These are phyloP conservation scores for Idaea dimidiata DNA, from an alignment of 2,888 invertebrate species.

Conservation along the genomic window DNA sequence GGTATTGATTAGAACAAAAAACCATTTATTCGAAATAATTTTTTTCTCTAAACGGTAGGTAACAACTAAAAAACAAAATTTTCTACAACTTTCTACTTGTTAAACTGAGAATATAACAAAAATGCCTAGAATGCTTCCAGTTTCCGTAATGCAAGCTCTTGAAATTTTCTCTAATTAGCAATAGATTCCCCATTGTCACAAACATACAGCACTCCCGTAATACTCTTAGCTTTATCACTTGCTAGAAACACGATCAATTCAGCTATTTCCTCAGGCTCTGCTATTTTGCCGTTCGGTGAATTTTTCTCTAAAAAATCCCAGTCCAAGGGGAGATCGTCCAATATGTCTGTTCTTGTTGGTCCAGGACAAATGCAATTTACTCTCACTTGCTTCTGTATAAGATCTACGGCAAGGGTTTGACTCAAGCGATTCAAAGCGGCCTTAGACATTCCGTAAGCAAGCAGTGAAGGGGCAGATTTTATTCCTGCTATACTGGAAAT, in stretches of 20 bases:
- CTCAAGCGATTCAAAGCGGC: conserved; percentile 91
- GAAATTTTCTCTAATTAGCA: background rate
- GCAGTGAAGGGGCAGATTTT: conserved; percentile 60
- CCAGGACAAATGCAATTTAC: conserved; percentile 40
- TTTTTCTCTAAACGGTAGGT: no score
- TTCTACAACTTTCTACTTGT: no score
- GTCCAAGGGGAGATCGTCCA: conserved; percentile 50
- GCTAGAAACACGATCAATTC: conserved; percentile 38
- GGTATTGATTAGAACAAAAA: no score
- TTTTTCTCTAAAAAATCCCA: conserved; percentile 19
- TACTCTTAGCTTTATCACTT: conserved; percentile 38
- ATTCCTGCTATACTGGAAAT: conserved; percentile 46
- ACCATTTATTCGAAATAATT: no score
- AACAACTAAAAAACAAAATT: no score
- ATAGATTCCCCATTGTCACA: conserved; percentile 55
- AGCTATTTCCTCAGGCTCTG: conserved; percentile 40
- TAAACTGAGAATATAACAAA: no score
- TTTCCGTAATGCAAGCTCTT: no score
- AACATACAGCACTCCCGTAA: conserved; percentile 82
- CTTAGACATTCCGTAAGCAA: conserved; percentile 85
- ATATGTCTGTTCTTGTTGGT: conserved; percentile 37
- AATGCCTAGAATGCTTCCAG: no score
- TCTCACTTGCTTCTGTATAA: conserved; percentile 35
- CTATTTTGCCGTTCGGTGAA: conserved; percentile 27
- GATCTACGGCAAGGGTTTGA: conserved; percentile 81